Percentiles rank a stretch among this genome's conserved stretches.
phyloP scores from a whole-genome alignment of 2,888 invertebrate genomes.

The Ormyrus labotus region DNA sequence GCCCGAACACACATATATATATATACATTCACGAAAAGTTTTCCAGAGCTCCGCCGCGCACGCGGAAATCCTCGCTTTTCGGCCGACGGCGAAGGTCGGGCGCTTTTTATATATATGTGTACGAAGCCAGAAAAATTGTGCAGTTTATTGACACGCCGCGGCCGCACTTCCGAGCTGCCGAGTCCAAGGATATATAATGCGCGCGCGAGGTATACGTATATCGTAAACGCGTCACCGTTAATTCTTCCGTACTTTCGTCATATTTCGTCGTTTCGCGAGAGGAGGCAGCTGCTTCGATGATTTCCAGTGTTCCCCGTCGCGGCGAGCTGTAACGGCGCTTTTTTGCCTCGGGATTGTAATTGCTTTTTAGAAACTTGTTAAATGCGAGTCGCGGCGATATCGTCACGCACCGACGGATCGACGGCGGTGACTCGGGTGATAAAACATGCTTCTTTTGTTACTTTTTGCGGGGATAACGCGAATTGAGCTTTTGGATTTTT shows the following conservation, averaged over 20 bases:
- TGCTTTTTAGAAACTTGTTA: neutral
- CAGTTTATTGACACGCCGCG: slow-evolving; percentile 23
- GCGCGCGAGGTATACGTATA: neutral
- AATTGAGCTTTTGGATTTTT: no score
- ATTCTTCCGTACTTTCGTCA: slow-evolving; percentile 31
- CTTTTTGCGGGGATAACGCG: no score
- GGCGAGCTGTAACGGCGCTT: neutral
- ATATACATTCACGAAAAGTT: no score
- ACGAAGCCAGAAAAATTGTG: neutral
- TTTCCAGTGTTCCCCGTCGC: no score
- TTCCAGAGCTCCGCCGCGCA: no score
- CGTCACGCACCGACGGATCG: no score
- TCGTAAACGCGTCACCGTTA: slow-evolving; percentile 20
- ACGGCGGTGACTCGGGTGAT: no score
- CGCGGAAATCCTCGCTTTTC: no score
- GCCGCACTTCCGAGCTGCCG: neutral
- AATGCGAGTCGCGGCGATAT: neutral
- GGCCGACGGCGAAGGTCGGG: neutral
- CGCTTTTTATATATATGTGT: slow-evolving; percentile 21
- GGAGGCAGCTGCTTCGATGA: no score
- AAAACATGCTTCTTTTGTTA: no score
- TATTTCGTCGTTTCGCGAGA: slow-evolving; percentile 15
- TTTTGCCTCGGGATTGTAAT: neutral
- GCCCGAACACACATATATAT: no score
- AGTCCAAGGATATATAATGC: neutral